phyloP scores from a whole-genome alignment of 2,888 invertebrate genomes.

The Dynastes maya region DNA sequence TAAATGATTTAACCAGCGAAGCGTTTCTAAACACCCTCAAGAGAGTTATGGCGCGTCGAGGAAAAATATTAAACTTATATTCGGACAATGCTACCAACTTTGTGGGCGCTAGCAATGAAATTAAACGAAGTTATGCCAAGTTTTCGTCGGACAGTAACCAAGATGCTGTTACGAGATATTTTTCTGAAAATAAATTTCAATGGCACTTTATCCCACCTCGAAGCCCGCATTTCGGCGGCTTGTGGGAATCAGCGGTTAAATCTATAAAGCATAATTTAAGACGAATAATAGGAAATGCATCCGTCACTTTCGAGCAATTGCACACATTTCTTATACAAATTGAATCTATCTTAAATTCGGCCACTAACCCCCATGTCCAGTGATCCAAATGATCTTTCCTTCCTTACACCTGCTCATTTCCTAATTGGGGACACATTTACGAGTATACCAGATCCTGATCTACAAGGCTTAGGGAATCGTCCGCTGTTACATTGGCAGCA shows the following conservation, averaged over 20 bases:
- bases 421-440: slow-evolving; percentile 53
- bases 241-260: slow-evolving; percentile 51
- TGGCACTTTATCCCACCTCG: slow-evolving; percentile 63
- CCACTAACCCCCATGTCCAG: slow-evolving; percentile 57
- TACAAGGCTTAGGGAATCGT: too few relatives aligned
- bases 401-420: slow-evolving; percentile 59
- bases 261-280: slow-evolving; percentile 59
- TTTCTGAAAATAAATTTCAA: neutral
- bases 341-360: slow-evolving; percentile 62
- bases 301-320: slow-evolving; percentile 62
- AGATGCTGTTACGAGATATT: neutral
- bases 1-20: neutral
- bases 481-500: too few relatives aligned
- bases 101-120: too few relatives aligned
- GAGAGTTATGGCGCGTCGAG: too few relatives aligned
- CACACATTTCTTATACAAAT: slow-evolving; percentile 59
- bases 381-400: slow-evolving; percentile 57
- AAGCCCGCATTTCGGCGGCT: slow-evolving; percentile 62
- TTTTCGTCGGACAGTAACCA: too few relatives aligned
- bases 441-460: too few relatives aligned
- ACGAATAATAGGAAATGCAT: slow-evolving; percentile 55
- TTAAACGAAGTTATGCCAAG: too few relatives aligned
- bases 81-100: too few relatives aligned
- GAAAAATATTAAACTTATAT: too few relatives aligned
- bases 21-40: too few relatives aligned